phyloP scores from a whole-genome alignment of 2,797 vertebrate genomes.

The Galaxias olidus region DNA sequence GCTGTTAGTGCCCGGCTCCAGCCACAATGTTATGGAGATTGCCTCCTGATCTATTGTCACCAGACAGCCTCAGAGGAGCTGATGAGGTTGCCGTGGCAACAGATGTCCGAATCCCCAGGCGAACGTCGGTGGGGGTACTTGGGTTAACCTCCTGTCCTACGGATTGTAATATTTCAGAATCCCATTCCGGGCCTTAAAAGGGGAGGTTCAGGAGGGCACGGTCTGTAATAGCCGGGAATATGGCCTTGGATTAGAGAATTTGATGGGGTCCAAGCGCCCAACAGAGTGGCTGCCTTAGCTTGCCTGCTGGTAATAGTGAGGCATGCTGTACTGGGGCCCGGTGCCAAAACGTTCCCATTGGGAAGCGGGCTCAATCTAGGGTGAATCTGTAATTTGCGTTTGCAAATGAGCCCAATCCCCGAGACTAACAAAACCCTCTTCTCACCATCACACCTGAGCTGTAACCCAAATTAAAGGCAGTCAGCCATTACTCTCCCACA shows the following conservation, averaged over 20 bases:
- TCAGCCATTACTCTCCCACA: slow-evolving; percentile 52
- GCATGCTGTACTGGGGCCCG: slow-evolving; percentile 10
- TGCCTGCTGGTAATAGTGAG: slow-evolving; percentile 65
- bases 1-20: slow-evolving; percentile 42
- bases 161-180: slow-evolving; percentile 49
- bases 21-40: slow-evolving; percentile 48
- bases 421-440: slow-evolving; percentile 55
- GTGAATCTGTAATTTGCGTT: slow-evolving; percentile 70
- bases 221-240: slow-evolving; percentile 62
- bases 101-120: slow-evolving; percentile 40
- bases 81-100: slow-evolving; percentile 67
- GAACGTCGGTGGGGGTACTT: slow-evolving; percentile 17
- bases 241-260: slow-evolving; percentile 64
- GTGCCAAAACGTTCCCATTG: slow-evolving; percentile 33
- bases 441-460: slow-evolving; percentile 61
- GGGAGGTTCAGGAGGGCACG: slow-evolving; percentile 56
- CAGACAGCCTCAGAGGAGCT: slow-evolving; percentile 37
- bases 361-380: slow-evolving; percentile 59
- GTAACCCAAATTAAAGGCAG: slow-evolving; percentile 67
- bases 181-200: slow-evolving; percentile 41
- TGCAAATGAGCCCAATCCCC: slow-evolving; percentile 68
- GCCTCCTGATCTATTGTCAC: slow-evolving; percentile 51
- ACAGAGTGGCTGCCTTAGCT: slow-evolving; percentile 46
- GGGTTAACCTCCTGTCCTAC: slow-evolving; percentile 43
- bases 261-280: slow-evolving; percentile 60